Evolutionary conservation across 2,113 vertebrate genomes (phyloP).

Genomic region (Archocentrus centrarchus): DNA sequence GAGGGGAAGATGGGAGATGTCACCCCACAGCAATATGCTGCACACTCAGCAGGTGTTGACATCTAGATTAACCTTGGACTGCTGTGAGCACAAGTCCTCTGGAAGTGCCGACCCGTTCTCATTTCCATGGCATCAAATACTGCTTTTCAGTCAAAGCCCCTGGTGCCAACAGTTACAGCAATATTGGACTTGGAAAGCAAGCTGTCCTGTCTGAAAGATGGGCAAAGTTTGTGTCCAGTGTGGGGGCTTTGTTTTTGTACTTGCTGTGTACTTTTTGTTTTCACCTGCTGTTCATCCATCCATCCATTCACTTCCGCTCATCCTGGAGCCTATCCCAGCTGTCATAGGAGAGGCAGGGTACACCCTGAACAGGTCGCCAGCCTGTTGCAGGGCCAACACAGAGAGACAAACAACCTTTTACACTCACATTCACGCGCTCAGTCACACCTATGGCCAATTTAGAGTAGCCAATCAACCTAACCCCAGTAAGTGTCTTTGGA

Average conservation of each 20-base stretch:
- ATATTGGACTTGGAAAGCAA: neutral
- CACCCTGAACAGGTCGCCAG: too few relatives aligned
- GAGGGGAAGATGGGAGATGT: constrained; percentile 57
- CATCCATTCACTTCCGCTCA: too few relatives aligned
- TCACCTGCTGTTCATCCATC: too few relatives aligned
- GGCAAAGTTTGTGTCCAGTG: neutral
- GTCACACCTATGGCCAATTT: too few relatives aligned
- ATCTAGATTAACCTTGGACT: constrained; percentile 76
- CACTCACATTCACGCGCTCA: too few relatives aligned
- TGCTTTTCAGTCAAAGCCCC: neutral
- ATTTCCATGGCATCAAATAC: constrained; percentile 4
- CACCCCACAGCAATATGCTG: constrained; percentile 58
- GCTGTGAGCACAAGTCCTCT: constrained; percentile 56
- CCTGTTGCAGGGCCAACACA: too few relatives aligned
- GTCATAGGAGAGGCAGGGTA: too few relatives aligned
- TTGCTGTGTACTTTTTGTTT: neutral
- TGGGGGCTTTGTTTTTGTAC: neutral
- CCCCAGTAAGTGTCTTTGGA: too few relatives aligned
- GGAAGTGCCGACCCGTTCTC: constrained; percentile 25
- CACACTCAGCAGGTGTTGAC: constrained; percentile 73
- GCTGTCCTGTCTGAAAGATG: neutral
- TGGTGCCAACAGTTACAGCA: neutral
- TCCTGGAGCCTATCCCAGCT: too few relatives aligned
- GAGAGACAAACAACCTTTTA: too few relatives aligned
- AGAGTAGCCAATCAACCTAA: too few relatives aligned